Base-by-base conservation (phyloP, 1,140 invertebrate genomes). In the Megathymus violae region DNA sequence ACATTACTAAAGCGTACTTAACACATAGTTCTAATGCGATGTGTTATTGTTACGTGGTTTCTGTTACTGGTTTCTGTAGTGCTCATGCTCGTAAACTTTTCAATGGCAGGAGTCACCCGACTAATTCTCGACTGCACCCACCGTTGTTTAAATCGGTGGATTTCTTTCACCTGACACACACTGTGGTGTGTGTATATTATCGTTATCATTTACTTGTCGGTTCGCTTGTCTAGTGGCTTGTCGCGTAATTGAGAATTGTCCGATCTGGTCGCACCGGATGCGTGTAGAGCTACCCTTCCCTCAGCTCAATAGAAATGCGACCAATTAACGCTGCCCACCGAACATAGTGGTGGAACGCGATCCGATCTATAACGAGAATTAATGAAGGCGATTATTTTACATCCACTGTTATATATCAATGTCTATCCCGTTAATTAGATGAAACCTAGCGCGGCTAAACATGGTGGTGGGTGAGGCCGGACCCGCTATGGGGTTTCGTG, bases 231-330 rank as follows among this genome's bases (percentile, higher is more conserved):
- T 22, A 41, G 11, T 16, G 11, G 9, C 38, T 27, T 58, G 40
- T 56, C 38, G 25, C 22, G 36, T 17, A 22, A 54, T 43, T 43
- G 27, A 38, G 41, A 56, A 56, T 56, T 27, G n/a, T 58, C 34
- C 27, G 14, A 43, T 56, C 41, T 25, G 27, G 40, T 34, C 43
- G 1, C 25, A 34, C 52, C 52, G 52, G 52, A 58, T 58, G 17
- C 41, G 14, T 44, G 52, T 58, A 13, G 16, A 9, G 19, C 52
- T 16, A 58, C 52, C 41, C 52, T 58, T 43, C 25, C 25, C 14
- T 58, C 52, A 44, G 40, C 52, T 56, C 52, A 56, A 56, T 56
- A 43, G 52, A 56, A 56, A 56, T 56, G 52, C 52, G 22, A 56
- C 52, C 52, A 56, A 56, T 56, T 56, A 56, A 56, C 52, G 52